A percentile compares a stretch with the other conserved stretches of the same genome.
Conservation (phyloP, 2,888 invertebrate genomes). For the Dryobotodes eremita region DNA sequence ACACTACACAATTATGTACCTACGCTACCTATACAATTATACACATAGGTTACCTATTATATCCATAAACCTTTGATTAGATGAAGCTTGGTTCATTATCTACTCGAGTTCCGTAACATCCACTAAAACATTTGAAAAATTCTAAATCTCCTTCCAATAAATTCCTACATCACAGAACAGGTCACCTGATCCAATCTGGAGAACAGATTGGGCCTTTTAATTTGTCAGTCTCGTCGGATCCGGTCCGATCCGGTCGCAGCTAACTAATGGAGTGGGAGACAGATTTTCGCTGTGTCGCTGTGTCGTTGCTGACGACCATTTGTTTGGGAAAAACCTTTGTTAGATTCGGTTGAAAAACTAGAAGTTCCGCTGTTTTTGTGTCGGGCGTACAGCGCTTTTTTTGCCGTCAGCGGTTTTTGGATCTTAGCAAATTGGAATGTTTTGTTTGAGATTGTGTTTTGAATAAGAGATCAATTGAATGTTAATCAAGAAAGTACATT, state of each 20-base stretch:
- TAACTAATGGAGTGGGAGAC: constrained; percentile 70
- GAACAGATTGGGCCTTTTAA: constrained; percentile 71
- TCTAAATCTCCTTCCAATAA: constrained; percentile 49
- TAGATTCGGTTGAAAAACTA: constrained; percentile 42
- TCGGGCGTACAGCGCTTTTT: constrained; percentile 20
- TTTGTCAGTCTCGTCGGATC: constrained; percentile 65
- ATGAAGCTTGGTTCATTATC: not conserved
- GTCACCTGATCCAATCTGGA: constrained; percentile 60
- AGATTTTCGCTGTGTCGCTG: constrained; percentile 58
- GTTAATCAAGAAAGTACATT: not conserved
- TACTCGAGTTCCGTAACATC: not conserved
- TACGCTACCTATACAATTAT: not conserved
- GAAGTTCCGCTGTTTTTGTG: constrained; percentile 32
- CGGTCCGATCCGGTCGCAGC: constrained; percentile 40
- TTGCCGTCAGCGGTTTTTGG: not conserved
- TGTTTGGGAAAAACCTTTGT: constrained; percentile 56
- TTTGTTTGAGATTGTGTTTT: not conserved
- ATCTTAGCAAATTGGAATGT: constrained; percentile 15
- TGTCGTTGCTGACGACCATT: constrained; percentile 45
- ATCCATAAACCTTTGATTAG: not conserved
- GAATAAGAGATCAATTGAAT: not conserved
- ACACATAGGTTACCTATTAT: not conserved
- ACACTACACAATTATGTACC: too few relatives aligned
- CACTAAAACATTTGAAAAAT: constrained; percentile 9
- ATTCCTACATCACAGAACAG: constrained; percentile 39